Evolutionary conservation across 2,797 vertebrate species (phyloP).

Genomic region (Scyliorhinus canicula): DNA sequence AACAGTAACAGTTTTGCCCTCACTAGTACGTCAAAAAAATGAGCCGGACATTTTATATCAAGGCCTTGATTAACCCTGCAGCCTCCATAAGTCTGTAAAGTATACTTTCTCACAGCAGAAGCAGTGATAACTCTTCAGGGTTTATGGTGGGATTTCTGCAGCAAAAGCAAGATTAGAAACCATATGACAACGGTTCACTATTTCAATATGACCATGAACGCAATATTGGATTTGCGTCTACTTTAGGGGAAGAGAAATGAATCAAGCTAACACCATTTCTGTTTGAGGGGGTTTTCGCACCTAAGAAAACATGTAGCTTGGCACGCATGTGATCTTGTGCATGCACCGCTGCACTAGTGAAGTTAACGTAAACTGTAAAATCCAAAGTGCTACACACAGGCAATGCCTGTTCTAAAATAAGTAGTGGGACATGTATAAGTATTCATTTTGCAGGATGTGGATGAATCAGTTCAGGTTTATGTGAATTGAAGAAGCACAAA

Average conservation of each 20-base stretch:
- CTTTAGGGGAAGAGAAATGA: neutral
- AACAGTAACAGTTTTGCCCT: neutral
- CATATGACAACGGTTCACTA: neutral
- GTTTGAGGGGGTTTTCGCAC: neutral
- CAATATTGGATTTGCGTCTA: neutral
- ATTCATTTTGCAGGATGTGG: neutral
- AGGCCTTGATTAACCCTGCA: neutral
- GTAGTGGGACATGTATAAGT: neutral
- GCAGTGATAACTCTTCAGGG: neutral
- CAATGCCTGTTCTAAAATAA: neutral
- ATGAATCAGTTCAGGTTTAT: neutral
- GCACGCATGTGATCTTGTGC: neutral
- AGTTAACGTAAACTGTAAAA: neutral
- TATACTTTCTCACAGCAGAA: neutral
- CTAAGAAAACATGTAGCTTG: neutral
- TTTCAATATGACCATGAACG: neutral
- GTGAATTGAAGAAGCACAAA: neutral
- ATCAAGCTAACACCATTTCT: neutral
- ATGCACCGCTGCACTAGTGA: neutral
- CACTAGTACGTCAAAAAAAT: neutral
- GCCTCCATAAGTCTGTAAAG: neutral
- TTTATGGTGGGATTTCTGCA: neutral
- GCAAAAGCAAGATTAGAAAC: neutral
- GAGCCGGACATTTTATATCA: neutral
- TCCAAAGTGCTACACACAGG: no score